Evolutionary conservation across 2,113 vertebrate genomes (phyloP).

Genomic region (Meriones unguiculatus): DNA sequence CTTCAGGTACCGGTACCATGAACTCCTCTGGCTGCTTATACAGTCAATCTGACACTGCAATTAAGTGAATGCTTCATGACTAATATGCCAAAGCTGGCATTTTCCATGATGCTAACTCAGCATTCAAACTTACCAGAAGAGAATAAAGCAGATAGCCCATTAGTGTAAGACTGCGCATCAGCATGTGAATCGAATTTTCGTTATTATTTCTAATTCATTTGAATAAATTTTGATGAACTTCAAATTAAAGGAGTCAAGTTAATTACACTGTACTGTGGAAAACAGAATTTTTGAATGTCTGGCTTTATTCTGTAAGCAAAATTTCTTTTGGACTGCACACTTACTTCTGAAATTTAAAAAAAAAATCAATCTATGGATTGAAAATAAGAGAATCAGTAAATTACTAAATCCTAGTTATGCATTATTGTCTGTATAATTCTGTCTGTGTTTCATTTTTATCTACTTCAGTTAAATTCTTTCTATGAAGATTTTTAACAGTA

Average conservation of each 20-base stretch:
- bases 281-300: neutral
- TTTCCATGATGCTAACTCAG: slow-evolving; percentile 66
- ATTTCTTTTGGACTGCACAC: neutral
- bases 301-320: slow-evolving; percentile 14
- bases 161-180: slow-evolving; percentile 66
- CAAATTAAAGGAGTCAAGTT: slow-evolving; percentile 41
- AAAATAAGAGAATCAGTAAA: neutral
- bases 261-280: neutral
- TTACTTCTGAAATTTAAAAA: neutral
- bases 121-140: slow-evolving; percentile 69
- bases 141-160: slow-evolving; percentile 64
- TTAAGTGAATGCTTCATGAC: slow-evolving; percentile 60
- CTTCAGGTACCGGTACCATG: neutral
- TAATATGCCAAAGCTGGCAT: slow-evolving; percentile 51
- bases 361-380: neutral
- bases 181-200: slow-evolving; percentile 55
- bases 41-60: neutral
- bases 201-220: slow-evolving; percentile 64
- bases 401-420: neutral
- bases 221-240: slow-evolving; percentile 59
- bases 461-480: neutral
- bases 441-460: neutral
- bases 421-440: neutral
- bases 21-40: neutral
- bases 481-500: neutral